Conservation (phyloP, 1,140 invertebrate genomes). For the Ylistrum balloti region DNA sequence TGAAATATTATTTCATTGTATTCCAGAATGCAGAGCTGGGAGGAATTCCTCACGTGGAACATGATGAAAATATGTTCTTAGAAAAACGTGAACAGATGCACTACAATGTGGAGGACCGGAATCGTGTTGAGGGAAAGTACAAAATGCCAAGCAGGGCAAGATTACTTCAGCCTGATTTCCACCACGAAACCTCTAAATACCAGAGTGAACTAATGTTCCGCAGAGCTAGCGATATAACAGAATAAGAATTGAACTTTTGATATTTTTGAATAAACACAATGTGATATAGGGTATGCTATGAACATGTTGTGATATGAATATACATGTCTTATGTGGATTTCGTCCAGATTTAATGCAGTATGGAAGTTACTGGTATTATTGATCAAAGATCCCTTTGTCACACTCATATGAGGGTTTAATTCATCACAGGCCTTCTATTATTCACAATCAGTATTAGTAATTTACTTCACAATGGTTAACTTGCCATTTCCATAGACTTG, state of each 20-base stretch:
- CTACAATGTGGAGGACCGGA: slow-evolving; percentile 81
- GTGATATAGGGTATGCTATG: background rate
- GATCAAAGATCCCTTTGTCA: background rate
- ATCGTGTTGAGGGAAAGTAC: slow-evolving; percentile 78
- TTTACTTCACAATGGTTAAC: background rate
- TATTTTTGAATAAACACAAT: background rate
- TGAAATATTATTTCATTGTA: background rate
- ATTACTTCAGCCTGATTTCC: slow-evolving; percentile 78
- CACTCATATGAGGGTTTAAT: background rate
- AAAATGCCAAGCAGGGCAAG: slow-evolving; percentile 71
- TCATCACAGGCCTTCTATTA: background rate
- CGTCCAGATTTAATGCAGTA: background rate
- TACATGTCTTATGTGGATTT: background rate
- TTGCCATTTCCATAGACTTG: background rate
- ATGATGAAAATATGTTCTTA: slow-evolving; percentile 81
- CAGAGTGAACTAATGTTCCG: slow-evolving; percentile 79
- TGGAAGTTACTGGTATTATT: background rate
- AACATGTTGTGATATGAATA: background rate
- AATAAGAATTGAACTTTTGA: background rate
- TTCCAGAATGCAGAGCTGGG: slow-evolving; percentile 80
- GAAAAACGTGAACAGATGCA: slow-evolving; percentile 82
- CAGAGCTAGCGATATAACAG: slow-evolving; percentile 61
- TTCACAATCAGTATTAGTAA: slow-evolving; percentile 3
- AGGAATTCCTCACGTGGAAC: slow-evolving; percentile 80
- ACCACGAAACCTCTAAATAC: slow-evolving; percentile 79